Evolutionary conservation across 2,797 vertebrate species (phyloP), one percentile per base, ranked within the genome.

Genomic region (Halcyon leucocephala): DNA sequence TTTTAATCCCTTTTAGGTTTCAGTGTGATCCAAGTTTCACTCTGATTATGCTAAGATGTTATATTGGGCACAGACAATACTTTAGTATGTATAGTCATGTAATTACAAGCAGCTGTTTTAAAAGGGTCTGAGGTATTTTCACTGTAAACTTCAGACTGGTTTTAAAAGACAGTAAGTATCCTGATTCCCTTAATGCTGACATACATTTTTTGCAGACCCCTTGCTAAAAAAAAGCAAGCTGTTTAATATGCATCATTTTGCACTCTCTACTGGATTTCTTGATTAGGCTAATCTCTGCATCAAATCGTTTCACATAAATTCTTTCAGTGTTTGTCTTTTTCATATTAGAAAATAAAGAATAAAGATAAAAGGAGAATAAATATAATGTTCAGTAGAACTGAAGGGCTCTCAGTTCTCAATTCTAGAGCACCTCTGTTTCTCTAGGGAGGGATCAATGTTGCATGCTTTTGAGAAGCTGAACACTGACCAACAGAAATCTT

Each of bases 1-100:
- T 74, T 90, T 93, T 82, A 94, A 89, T 74, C 67, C 26, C 22
- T 79, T 91, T 94, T 28, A 77, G 28, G 48, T 86, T 88, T 22
- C 70, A 85, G 3, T 54, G 41, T 39, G 41, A 93, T 86, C 37
- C 69, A 84, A 77, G 22, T 77, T 67, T 78, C 24, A 26, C 31
- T 55, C 25, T 80, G 55, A 29, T 64, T 60, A 33, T 16, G 19
- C 25, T 24, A 73, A 39, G 46, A 67, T 48, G 74, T 78, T 61
- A 21, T 17, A 22, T 7, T 13, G 39, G 35, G 8, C 58, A 66
- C 24, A 61, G 71, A 35, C 13, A 66, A 61, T 51, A 41, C 19
- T 28, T 69, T 21, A 71, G 64, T 35, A 87, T 72, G 69, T 67
- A 26, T 9, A 46, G 31, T 46, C 60, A 51, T 10, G 16, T 64